Percentiles rank a stretch among this genome's conserved stretches.
phyloP scores from a whole-genome alignment of 2,888 invertebrate genomes.

The Tipula lateralis region DNA sequence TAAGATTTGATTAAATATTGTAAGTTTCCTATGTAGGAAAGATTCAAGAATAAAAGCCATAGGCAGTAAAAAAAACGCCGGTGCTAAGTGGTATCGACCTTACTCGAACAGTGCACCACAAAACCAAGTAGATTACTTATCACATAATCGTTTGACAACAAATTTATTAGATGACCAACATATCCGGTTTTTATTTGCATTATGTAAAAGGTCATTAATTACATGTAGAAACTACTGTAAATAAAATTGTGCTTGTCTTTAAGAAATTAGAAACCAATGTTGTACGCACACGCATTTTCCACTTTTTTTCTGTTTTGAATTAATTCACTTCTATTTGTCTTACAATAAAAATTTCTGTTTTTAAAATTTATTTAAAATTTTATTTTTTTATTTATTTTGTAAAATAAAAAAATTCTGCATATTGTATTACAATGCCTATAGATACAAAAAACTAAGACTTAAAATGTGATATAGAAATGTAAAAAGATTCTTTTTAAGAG shows the following conservation, averaged over 20 bases:
- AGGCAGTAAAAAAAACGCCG: too few relatives aligned
- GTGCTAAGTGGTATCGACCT: too few relatives aligned
- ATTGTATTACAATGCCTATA: background rate
- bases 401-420: background rate
- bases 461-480: background rate
- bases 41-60: too few relatives aligned
- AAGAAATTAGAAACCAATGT: background rate
- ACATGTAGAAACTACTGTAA: conserved; percentile 4
- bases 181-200: background rate
- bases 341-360: conserved; percentile 2
- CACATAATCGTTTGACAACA: background rate
- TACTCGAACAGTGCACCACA: background rate
- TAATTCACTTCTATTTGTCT: conserved; percentile 3
- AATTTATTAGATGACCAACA: background rate
- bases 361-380: too few relatives aligned
- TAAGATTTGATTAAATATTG: too few relatives aligned
- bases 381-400: background rate
- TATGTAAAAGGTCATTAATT: background rate
- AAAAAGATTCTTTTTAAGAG: background rate
- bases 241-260: background rate
- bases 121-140: background rate
- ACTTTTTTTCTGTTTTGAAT: background rate
- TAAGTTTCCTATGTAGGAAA: too few relatives aligned
- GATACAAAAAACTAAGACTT: background rate
- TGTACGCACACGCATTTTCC: background rate